Evolutionary conservation across 2,888 invertebrate species (phyloP), one percentile per base, ranked within the genome.

Genomic region (Eurytoma adleriae): DNA sequence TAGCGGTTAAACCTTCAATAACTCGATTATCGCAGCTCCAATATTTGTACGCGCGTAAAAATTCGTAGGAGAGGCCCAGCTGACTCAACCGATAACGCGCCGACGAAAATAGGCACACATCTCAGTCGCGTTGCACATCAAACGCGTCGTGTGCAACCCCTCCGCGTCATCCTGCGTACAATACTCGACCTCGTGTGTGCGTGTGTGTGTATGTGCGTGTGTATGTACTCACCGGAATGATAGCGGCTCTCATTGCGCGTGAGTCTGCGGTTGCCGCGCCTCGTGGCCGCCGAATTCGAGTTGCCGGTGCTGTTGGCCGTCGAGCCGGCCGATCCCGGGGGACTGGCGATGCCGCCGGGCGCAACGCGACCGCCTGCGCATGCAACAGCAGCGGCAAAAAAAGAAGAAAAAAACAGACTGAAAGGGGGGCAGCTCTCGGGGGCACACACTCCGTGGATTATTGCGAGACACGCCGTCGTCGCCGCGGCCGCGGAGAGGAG

Each of bases 231-330:
- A 98, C 98, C 98, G 92, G 98, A 98, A 92, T 98, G 98, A 92
- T 97, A 98, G 89, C 98, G 94, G 92, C 96, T 97, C 93, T 98
- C 98, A 93, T 98, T 97, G 90, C 97, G 93, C 85, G 98, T 98
- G 87, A 98, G 95, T 87, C 97, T 93, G 84, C 97, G 93, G 92
- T 97, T 97, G 90, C 96, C 96, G 91, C 96, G 93, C 87, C 96
- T 94, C 91, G 93, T 93, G 90, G 92, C 93, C 90, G 88, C 92
- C 91, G 89, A 89, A 80, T 88, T 89, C 80, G 88, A 86, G 85
- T 89, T 86, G 72, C 84, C 70, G 82, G 84, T 86, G 85, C 84
- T 86, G 85, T 88, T 89, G 85, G 88, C 89, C 85, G 88, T 88
- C 81, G 92, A 89, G 92, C 91, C 89, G 92, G 91, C 92, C 91